Base-by-base conservation (phyloP, 2,797 vertebrate genomes). In the Tapirus indicus region DNA sequence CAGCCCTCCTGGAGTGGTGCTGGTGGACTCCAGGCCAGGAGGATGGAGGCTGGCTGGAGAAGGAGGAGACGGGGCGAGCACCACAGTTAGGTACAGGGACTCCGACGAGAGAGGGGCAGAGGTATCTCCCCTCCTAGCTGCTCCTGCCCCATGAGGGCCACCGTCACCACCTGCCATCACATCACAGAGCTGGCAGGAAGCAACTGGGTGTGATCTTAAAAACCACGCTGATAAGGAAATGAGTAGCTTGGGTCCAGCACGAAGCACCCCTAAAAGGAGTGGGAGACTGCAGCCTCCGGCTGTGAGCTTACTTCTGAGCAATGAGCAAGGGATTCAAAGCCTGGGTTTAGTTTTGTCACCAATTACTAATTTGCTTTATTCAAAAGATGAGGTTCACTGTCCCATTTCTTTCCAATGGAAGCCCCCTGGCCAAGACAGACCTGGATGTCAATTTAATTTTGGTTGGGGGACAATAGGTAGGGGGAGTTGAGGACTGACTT, bases 401-500 rank as follows among this genome's bases (percentile, higher is more conserved):
- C 97, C 98, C 96, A 94, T 92, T 96, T 96, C 82, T 75, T 66
- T 60, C 79, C 47, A 93, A 75, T 90, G 95, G 95, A 97, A 97
- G 96, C 91, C 96, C 96, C 83, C 79, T 64, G 88, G 92, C 92
- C 97, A 62, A 97, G 94, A 97, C 74, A 87, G 95, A 89, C 93
- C 60, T 41, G 44, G 94, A 95, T 60, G 54, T 95, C 86, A 82
- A 94, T 92, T 94, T 23, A 29, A 54, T 77, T 98, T 94, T 83
- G 90, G 69, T 82, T 60, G 56, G 97, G 93, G 71, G 52, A 96
- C 97, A 97, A 97, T 97, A 96, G 88, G 96, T 97, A 97, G 98
- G 96, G 97, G 97, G 97, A 97, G 97, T n/a, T 18, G 96, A 97
- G 96, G 98, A 94, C 97, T 97, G 96, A 97, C 97, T 96, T 97